Conservation (phyloP, 2,888 invertebrate genomes). For the Platycheirus albimanus region DNA sequence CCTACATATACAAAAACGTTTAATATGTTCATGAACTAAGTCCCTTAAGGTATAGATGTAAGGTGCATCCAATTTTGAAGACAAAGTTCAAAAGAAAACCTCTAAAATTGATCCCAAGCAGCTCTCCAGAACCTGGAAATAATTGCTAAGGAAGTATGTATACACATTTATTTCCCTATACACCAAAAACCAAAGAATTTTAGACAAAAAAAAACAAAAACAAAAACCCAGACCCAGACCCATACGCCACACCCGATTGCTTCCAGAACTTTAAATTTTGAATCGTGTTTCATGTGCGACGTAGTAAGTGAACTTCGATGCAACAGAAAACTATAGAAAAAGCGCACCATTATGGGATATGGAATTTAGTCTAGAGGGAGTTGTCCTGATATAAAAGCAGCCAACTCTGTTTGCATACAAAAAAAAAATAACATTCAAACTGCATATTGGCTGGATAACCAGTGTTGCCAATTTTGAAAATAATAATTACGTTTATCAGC, state of each 20-base stretch:
- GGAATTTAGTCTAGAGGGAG: conserved; percentile 48
- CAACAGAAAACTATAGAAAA: not conserved
- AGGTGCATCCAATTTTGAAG: conserved; percentile 33
- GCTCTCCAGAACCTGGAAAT: conserved; percentile 37
- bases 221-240: too few species aligned
- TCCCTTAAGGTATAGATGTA: too few species aligned
- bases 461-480: too few species aligned
- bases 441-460: conserved; percentile 3
- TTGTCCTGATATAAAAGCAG: conserved; percentile 26
- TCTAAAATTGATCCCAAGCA: conserved; percentile 64
- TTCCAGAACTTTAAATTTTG: conserved; percentile 39
- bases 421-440: too few species aligned
- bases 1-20: too few species aligned
- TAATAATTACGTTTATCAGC: too few species aligned
- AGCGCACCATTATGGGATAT: conserved; percentile 50
- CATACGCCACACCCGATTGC: conserved; percentile 5
- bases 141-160: conserved; percentile 43
- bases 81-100: conserved; percentile 64
- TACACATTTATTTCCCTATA: not conserved
- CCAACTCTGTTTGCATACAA: not conserved
- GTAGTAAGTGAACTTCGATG: not conserved
- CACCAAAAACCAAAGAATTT: too few species aligned
- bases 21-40: too few species aligned
- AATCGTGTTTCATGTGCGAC: not conserved
- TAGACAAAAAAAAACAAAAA: too few species aligned